These are phyloP conservation scores for Myathropa florea DNA, from an alignment of 2,888 invertebrate genomes.

Conservation along the genomic window DNA sequence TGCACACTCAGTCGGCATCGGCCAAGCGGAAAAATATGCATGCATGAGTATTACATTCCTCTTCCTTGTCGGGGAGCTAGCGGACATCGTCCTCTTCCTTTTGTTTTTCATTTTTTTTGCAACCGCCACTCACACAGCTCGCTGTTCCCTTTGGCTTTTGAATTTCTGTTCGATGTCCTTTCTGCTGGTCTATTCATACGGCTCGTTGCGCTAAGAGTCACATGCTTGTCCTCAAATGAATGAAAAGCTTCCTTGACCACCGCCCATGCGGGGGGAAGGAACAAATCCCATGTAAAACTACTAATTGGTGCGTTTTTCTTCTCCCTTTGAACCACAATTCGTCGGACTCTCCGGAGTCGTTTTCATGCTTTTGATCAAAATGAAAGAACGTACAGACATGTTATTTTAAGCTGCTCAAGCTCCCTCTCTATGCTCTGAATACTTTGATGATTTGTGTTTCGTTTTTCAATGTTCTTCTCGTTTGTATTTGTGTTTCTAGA, in stretches of 20 bases:
- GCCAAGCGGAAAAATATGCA: constrained; percentile 20
- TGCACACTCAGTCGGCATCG: constrained; percentile 5
- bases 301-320: constrained; percentile 58
- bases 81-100: background rate
- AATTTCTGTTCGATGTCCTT: constrained; percentile 1
- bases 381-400: background rate
- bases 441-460: background rate
- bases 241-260: no score
- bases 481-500: constrained; percentile 78
- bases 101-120: constrained; percentile 24
- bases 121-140: constrained; percentile 45
- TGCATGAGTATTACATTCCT: constrained; percentile 32
- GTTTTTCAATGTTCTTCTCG: background rate
- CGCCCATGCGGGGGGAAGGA: background rate
- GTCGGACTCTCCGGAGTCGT: background rate
- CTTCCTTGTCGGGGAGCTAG: background rate
- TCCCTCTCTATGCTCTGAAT: background rate
- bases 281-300: constrained; percentile 12
- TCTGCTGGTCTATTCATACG: background rate
- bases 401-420: constrained; percentile 2
- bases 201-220: constrained; percentile 1
- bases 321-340: background rate
- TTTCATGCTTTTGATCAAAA: background rate
- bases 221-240: constrained; percentile 12
- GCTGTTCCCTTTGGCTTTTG: constrained; percentile 19